Conservation (phyloP, 2,797 vertebrate genomes). For the Glossophaga mutica region DNA sequence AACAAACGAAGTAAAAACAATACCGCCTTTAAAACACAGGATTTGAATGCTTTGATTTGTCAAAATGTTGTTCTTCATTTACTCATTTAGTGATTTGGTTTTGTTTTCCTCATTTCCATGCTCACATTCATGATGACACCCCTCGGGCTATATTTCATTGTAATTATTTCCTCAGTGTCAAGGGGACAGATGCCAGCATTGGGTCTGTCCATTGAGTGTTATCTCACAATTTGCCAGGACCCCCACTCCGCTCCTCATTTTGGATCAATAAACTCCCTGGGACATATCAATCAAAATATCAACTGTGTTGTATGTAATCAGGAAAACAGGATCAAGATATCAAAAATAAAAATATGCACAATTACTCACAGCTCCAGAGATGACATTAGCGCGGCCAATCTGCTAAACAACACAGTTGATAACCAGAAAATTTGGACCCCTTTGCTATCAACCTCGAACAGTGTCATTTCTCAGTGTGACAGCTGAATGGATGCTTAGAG, state of each 20-base stretch:
- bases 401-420: background rate
- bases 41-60: background rate
- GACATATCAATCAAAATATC: background rate
- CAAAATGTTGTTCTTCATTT: conserved; percentile 8
- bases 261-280: background rate
- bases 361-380: background rate
- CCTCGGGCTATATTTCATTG: background rate
- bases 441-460: background rate
- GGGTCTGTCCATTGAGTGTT: background rate
- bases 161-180: conserved; percentile 2
- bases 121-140: background rate
- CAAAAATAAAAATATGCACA: background rate
- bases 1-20: background rate
- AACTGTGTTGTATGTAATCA: background rate
- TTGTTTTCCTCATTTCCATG: background rate
- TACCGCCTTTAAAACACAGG: background rate
- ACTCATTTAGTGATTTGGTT: background rate
- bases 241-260: background rate
- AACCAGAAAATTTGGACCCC: background rate
- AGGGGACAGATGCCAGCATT: background rate
- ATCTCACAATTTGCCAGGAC: background rate
- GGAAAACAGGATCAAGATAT: background rate
- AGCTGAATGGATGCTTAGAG: background rate
- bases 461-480: conserved; percentile 18
- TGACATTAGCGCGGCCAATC: background rate